A percentile compares a stretch with the other conserved stretches of the same genome.
These are phyloP conservation scores for Drosophila insularis DNA, from an alignment of 1,140 invertebrate species.

Conservation along the genomic window DNA sequence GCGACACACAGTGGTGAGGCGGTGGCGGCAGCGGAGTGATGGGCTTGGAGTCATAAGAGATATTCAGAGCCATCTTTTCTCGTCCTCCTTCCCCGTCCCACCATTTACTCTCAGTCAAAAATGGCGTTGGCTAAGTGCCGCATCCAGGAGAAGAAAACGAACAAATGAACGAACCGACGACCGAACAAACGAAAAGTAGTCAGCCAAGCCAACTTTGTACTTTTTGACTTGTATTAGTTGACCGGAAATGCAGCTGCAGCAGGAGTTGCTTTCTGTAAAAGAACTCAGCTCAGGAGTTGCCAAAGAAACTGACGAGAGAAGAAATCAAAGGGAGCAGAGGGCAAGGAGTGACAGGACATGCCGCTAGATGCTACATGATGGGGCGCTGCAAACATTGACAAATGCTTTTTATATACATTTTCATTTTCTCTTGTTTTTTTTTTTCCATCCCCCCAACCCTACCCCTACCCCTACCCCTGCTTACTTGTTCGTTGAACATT, in stretches of 20 bases:
- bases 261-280: slow-evolving; percentile 41
- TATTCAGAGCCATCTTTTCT: background rate
- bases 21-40: slow-evolving; percentile 10
- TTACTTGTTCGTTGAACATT: slow-evolving; percentile 43
- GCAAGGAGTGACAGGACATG: background rate
- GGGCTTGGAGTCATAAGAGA: slow-evolving; percentile 16
- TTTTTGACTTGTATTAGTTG: slow-evolving; percentile 77
- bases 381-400: slow-evolving; percentile 52
- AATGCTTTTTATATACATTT: slow-evolving; percentile 60
- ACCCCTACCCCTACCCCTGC: too few species aligned
- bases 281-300: slow-evolving; percentile 58
- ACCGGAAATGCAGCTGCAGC: slow-evolving; percentile 68
- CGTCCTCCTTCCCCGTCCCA: background rate
- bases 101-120: slow-evolving; percentile 22
- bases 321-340: background rate
- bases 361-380: slow-evolving; percentile 3
- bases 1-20: slow-evolving; percentile 51
- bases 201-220: slow-evolving; percentile 67
- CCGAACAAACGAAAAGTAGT: slow-evolving; percentile 35
- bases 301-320: slow-evolving; percentile 45
- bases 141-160: slow-evolving; percentile 51
- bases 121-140: slow-evolving; percentile 77
- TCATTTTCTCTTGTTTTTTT: background rate
- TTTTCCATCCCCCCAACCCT: background rate
- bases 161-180: slow-evolving; percentile 14